Evolutionary conservation across 2,888 invertebrate genomes (phyloP), one percentile per base, ranked within the genome.

Genomic region (Drosophila siamana): DNA sequence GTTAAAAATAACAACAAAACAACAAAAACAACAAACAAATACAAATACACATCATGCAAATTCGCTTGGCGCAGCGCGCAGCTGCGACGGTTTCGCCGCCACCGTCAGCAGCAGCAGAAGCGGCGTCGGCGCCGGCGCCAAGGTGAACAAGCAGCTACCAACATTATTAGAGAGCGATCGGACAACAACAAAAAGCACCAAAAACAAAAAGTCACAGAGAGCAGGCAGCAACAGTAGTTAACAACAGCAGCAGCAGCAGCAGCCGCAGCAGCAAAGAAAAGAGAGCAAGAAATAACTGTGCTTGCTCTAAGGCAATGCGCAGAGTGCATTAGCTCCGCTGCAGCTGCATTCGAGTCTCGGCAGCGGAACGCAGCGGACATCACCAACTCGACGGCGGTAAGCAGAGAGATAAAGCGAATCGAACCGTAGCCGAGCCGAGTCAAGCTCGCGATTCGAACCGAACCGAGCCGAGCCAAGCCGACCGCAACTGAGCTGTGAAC

Each of bases 291-390:
- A 33, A 33, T 24, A 68, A 33, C 71, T 36, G 52, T 68, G 51
- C 51, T n/a, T n/a, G n/a, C n/a, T n/a, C n/a, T 36, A 51, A 51
- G 48, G 62, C 66, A 74, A 66, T 73, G 70, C 66, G 70, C 74
- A 50, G 41, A 77, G 44, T 60, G 73, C 73, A 73, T 69, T 69
- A 61, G 63, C 76, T 62, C 16, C 59, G 76, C 65, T 75, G 82
- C 75, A 78, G 51, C 66, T 69, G 77, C 87, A 86, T 84, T 86
- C 83, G 85, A 73, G 76, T 75, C 76, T 78, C 68, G 77, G 73
- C 73, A 57, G 73, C 69, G 63, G 46, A 71, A 57, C 75, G 77
- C 73, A 77, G 73, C 77, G 67, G 87, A 85, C 82, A 74, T 59
- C 65, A 48, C 62, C 62, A 22, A 15, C 36, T 54, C 54, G 28